Evolutionary conservation across 1,140 invertebrate genomes (phyloP).

Genomic region (Camponotus pennsylvanicus): DNA sequence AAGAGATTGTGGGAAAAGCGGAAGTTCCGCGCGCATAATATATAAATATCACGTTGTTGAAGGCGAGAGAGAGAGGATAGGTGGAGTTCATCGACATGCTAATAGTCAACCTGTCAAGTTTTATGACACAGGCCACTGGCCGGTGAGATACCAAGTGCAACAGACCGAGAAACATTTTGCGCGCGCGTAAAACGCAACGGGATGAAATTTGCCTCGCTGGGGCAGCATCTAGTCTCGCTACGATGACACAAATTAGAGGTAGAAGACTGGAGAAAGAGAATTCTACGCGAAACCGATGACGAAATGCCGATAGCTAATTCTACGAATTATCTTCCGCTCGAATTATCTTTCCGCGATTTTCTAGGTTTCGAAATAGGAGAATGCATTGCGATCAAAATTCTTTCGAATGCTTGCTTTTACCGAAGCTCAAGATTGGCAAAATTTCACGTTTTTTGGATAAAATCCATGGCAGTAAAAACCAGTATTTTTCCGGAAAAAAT

Average conservation of each 20-base stretch:
- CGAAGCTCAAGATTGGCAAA: too few relatives aligned
- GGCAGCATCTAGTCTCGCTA: not conserved
- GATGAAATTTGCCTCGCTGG: not conserved
- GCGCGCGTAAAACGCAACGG: conserved; percentile 1
- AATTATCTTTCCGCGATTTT: not conserved
- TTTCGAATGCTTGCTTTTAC: not conserved
- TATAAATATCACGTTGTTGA: conserved; percentile 24
- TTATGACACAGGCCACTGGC: conserved; percentile 26
- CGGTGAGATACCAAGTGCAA: conserved; percentile 43
- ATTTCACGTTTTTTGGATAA: too few relatives aligned
- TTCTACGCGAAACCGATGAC: not conserved
- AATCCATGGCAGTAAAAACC: too few relatives aligned
- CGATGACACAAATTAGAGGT: conserved; percentile 15
- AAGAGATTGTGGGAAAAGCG: not conserved
- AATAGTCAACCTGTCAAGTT: conserved; percentile 49
- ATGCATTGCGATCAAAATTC: not conserved
- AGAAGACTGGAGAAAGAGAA: not conserved
- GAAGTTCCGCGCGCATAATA: not conserved
- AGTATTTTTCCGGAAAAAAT: too few relatives aligned
- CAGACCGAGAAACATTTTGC: conserved; percentile 21
- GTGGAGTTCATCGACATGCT: conserved; percentile 43
- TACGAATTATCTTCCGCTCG: conserved; percentile 11
- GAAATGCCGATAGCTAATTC: not conserved
- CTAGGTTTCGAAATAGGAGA: not conserved
- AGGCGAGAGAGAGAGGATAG: not conserved